A percentile compares a stretch with the other conserved stretches of the same genome.
Conservation (phyloP, 1,140 invertebrate species). For the Bombus cullumanus region DNA sequence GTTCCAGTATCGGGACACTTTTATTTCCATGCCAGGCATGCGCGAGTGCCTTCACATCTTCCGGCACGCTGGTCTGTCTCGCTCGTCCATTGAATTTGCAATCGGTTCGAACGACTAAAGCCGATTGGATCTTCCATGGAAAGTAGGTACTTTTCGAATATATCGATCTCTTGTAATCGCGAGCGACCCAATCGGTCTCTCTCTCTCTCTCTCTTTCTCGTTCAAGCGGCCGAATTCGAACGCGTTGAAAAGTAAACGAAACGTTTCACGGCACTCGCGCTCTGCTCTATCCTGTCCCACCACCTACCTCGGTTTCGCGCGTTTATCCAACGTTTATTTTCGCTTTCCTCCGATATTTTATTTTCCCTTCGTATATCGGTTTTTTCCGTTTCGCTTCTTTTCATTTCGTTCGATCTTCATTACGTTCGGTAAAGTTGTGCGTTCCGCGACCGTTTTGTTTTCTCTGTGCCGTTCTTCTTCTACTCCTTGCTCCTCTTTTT, state of each 20-base stretch:
- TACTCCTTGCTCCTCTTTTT: constrained; percentile 50
- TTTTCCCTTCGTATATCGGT: neutral
- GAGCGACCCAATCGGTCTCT: neutral
- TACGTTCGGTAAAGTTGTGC: neutral
- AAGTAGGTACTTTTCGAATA: neutral
- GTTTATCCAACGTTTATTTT: neutral
- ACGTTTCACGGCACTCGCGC: neutral
- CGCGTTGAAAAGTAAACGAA: neutral
- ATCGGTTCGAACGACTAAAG: neutral
- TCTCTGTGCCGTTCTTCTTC: constrained; percentile 6
- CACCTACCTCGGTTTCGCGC: neutral
- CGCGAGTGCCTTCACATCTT: neutral
- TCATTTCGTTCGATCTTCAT: neutral
- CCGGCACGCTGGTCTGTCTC: neutral
- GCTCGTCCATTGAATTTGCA: constrained; percentile 1
- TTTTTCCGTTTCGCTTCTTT: neutral
- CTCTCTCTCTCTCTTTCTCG: neutral
- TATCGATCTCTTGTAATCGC: neutral
- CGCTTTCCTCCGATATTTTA: neutral
- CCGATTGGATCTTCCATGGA: neutral
- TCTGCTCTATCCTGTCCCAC: neutral
- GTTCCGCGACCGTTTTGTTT: neutral
- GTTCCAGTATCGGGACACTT: constrained; percentile 22
- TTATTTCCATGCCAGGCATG: constrained; percentile 10
- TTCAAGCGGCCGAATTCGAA: neutral